Percentiles rank a stretch among this genome's conserved stretches.
Evolutionary conservation across 2,888 invertebrate species (phyloP).

Genomic region (Helleia helle): DNA sequence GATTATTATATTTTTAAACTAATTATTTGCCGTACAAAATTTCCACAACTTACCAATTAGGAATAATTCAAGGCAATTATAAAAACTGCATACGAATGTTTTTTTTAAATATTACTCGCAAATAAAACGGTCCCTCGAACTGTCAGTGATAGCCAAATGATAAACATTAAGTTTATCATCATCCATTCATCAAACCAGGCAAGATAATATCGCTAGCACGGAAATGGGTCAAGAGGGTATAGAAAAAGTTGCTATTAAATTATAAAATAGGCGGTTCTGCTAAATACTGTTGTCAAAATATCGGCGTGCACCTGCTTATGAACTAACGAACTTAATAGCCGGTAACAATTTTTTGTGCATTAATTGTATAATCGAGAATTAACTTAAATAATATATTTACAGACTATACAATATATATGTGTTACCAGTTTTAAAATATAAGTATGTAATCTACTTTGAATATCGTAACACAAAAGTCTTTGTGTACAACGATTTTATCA

Average conservation of each 20-base stretch:
- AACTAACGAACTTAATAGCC: constrained; percentile 45
- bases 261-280: constrained; percentile 61
- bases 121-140: constrained; percentile 7
- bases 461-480: too few relatives aligned
- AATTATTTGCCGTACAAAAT: too few relatives aligned
- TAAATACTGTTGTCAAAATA: constrained; percentile 72
- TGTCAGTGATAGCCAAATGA: constrained; percentile 21
- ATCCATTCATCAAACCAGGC: constrained; percentile 39
- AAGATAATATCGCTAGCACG: constrained; percentile 45
- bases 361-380: too few relatives aligned
- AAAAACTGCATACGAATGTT: too few relatives aligned
- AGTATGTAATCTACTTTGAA: too few relatives aligned
- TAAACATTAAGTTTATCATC: constrained; percentile 32
- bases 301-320: constrained; percentile 57
- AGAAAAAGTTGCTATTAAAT: constrained; percentile 50
- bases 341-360: constrained; percentile 40
- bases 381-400: too few relatives aligned
- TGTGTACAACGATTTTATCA: constrained; percentile 40
- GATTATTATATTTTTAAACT: too few relatives aligned
- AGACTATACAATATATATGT: too few relatives aligned
- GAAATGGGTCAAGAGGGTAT: constrained; percentile 57
- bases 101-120: neutral
- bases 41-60: too few relatives aligned
- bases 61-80: too few relatives aligned
- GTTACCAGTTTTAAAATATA: too few relatives aligned